Base-by-base conservation (phyloP, 2,888 invertebrate species). In the Boloria selene region DNA sequence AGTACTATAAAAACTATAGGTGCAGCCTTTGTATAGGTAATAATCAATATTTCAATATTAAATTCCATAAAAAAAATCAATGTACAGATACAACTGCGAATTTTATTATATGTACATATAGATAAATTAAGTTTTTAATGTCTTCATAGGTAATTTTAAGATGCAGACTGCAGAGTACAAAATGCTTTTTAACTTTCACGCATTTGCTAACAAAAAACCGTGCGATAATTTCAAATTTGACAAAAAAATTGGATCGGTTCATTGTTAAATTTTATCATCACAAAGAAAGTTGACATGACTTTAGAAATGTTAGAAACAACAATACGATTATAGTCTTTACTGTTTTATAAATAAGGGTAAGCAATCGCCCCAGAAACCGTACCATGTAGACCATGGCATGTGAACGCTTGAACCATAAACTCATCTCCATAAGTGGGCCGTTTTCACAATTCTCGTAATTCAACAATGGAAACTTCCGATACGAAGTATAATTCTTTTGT, bases 401-500 rank as follows among this genome's bases (percentile, higher is more conserved):
- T 65, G 83, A 82, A 78, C 75, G 65, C 75, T 77, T 82, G 85
- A 85, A 83, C 85, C 85, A 74, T 81, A 75, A 72, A 71, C 71
- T 69, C 62, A 61, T 61, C 69, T 55, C 56, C 13, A 54, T 64
- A 77, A 75, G 74, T 77, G 72, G 80, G 72, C 61, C 80, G 73
- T 78, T 83, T 83, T 83, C 82, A 74, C 82, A 79, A 77, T 72
- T 69, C 64, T 61, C 26, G 61, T 67, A 54, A 66, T 61, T 50
- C 62, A 66, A 72, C 72, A 69, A 72, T 71, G 59, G 65, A 52
- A 51, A 18, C 61, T 66, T 68, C 65, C 65, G 44, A 65, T 61
- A 55, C 54, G 47, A 54, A n/a, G 26, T 45, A 53, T 60, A 65
- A 70, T 70, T 70, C 68, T 64, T 70, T 70, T 70, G 70, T 70